Percentiles rank a stretch among this genome's conserved stretches.
These are phyloP conservation scores for Meghimatium bilineatum DNA, from an alignment of 2,888 invertebrate species.

Conservation along the genomic window DNA sequence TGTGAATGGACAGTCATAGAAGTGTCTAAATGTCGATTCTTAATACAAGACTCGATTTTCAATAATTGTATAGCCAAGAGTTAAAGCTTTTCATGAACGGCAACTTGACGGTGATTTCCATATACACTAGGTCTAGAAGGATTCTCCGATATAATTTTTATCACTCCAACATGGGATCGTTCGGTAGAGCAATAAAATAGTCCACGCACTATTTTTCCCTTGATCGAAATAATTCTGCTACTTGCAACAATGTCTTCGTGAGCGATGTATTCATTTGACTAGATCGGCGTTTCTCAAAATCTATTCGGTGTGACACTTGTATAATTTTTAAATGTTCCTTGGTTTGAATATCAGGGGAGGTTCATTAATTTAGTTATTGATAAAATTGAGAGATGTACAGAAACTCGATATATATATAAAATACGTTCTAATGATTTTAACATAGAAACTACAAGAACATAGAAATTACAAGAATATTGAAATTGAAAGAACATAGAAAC, in stretches of 20 bases:
- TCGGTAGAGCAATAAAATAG: neutral
- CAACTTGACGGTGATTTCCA: neutral
- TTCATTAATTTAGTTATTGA: no score
- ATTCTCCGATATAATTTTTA: neutral
- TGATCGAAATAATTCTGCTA: neutral
- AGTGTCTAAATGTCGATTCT: neutral
- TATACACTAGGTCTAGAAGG: neutral
- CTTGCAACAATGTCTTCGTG: neutral
- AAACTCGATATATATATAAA: no score
- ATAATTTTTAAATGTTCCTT: neutral
- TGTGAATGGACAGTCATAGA: conserved; percentile 10
- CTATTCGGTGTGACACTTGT: neutral
- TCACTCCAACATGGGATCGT: neutral
- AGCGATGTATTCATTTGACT: neutral
- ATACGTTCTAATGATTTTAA: no score
- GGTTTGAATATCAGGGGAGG: neutral
- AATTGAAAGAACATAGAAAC: no score
- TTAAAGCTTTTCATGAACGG: neutral
- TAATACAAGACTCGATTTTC: neutral
- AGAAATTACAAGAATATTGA: no score
- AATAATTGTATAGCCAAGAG: neutral
- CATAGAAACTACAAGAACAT: no score
- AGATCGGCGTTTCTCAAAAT: neutral
- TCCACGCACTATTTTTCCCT: neutral
- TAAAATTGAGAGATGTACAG: no score